Evolutionary conservation across 2,113 vertebrate genomes (phyloP), one percentile per base, ranked within the genome.

Genomic region (Lophochroa leadbeateri): DNA sequence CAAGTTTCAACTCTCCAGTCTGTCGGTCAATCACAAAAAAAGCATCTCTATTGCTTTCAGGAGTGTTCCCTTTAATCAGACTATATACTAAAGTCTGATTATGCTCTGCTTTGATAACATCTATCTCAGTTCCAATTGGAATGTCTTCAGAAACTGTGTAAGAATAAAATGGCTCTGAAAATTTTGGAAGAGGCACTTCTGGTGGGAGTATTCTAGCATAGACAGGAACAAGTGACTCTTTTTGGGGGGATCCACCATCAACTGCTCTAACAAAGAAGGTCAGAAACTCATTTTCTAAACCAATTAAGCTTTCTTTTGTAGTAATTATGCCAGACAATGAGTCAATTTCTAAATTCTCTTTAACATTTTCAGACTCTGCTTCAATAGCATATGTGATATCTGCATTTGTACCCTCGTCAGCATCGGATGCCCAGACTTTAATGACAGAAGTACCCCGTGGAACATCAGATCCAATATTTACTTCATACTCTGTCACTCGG

Each of bases 241-340:
- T 99, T 19, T 97, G 46, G 28, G 99, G 99, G 37, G 98, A 98
- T 57, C 99, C 99, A 25, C 98, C 98, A 97, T 99, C 99, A 21
- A 96, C 95, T n/a, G 99, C 99, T 96, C 98, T 98, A 23, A 99
- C 99, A 86, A 99, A 98, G 96, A 99, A 99, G 7, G 98, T 98
- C 82, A 99, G 99, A 67, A 99, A 97, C 33, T 99, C 98, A 78
- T 99, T 99, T 98, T 99, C 99, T 81, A 99, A 98, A 72, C 99
- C 99, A 78, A 99, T 98, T 82, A 99, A 98, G 94, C 99, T 99
- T 97, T 99, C 99, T 98, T 98, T 99, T 60, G 99, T 99, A 20
- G 98, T 98, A 84, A 99, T 98, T 87, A 99, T 33, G 11, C 99
- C 99, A 47, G 98, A 98, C 35, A 98, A 97, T 39, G 96, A 97